These are phyloP conservation scores for Cetonia aurata DNA, from an alignment of 2,888 invertebrate genomes.

Conservation along the genomic window DNA sequence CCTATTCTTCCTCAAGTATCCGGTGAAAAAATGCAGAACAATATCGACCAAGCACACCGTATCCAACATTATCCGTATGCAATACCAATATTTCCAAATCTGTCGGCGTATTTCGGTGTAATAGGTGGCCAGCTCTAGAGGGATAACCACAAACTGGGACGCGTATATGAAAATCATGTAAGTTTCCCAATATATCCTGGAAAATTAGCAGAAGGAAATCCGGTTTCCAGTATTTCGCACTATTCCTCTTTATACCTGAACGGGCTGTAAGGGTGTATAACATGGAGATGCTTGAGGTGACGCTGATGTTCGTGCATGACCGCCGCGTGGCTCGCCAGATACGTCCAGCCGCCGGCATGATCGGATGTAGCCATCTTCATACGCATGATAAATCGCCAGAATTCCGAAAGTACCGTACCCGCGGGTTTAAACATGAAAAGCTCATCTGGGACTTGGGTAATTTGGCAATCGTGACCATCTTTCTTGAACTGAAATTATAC, in stretches of 20 bases:
- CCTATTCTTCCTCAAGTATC: conserved; percentile 59
- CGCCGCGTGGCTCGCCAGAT: conserved; percentile 61
- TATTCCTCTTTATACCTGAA: conserved; percentile 56
- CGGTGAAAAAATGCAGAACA: conserved; percentile 61
- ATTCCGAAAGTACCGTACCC: conserved; percentile 5
- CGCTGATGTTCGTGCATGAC: conserved; percentile 62
- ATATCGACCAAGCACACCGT: conserved; percentile 60
- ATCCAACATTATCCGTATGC: conserved; percentile 57
- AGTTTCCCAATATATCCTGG: conserved; percentile 62
- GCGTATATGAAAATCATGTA: conserved; percentile 59
- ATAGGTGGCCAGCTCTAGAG: conserved; percentile 60
- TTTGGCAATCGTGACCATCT: conserved; percentile 50
- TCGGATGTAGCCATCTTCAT: conserved; percentile 58
- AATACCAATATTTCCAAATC: conserved; percentile 46
- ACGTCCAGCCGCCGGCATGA: conserved; percentile 59
- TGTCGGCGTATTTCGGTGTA: conserved; percentile 44
- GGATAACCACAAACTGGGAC: conserved; percentile 57
- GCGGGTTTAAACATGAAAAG: conserved; percentile 43
- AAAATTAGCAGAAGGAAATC: conserved; percentile 39
- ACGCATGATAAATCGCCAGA: conserved; percentile 43
- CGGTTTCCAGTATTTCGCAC: too few species aligned
- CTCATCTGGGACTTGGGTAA: conserved; percentile 47
- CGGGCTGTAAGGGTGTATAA: conserved; percentile 66
- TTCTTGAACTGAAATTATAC: conserved; percentile 46
- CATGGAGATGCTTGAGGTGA: conserved; percentile 60